Evolutionary conservation across 30 jellyfish, hydroid and myxozoan species (phyloP).

Genomic region (Turritopsis dohrnii): DNA sequence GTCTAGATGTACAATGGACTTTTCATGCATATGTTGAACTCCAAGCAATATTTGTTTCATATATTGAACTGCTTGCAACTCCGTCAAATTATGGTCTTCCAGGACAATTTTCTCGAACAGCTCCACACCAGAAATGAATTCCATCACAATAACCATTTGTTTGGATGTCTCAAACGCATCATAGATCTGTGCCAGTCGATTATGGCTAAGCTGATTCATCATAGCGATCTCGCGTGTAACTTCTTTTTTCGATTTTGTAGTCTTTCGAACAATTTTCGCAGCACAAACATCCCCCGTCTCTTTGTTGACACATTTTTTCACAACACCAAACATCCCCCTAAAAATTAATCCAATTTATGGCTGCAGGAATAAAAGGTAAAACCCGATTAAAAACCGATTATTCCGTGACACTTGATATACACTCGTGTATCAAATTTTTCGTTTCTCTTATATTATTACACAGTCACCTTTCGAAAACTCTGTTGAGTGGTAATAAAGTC

Average conservation of each 20-base stretch:
- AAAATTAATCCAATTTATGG: too few relatives aligned
- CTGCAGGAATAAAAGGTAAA: too few relatives aligned
- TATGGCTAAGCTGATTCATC: constrained; percentile 72
- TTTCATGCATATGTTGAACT: constrained; percentile 84
- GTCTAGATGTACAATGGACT: constrained; percentile 76
- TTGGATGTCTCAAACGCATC: constrained; percentile 68
- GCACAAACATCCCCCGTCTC: constrained; percentile 46
- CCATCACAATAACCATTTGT: constrained; percentile 75
- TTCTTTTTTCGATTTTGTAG: constrained; percentile 56
- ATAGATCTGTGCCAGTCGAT: constrained; percentile 40
- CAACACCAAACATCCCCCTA: constrained; percentile 87
- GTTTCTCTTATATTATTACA: not conserved
- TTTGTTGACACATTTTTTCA: constrained; percentile 66
- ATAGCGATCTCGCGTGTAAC: constrained; percentile 52
- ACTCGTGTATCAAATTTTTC: not conserved
- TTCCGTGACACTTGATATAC: not conserved
- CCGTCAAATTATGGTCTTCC: constrained; percentile 71
- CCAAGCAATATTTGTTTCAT: constrained; percentile 69
- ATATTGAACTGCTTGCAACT: constrained; percentile 71
- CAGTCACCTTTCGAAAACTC: not conserved
- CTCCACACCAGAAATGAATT: constrained; percentile 80
- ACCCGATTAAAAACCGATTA: too few relatives aligned
- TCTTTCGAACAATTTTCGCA: constrained; percentile 71
- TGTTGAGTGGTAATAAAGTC: not conserved
- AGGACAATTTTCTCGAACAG: constrained; percentile 78